Evolutionary conservation across 2,113 vertebrate genomes (phyloP).

Genomic region (Pterocles orientalis): DNA sequence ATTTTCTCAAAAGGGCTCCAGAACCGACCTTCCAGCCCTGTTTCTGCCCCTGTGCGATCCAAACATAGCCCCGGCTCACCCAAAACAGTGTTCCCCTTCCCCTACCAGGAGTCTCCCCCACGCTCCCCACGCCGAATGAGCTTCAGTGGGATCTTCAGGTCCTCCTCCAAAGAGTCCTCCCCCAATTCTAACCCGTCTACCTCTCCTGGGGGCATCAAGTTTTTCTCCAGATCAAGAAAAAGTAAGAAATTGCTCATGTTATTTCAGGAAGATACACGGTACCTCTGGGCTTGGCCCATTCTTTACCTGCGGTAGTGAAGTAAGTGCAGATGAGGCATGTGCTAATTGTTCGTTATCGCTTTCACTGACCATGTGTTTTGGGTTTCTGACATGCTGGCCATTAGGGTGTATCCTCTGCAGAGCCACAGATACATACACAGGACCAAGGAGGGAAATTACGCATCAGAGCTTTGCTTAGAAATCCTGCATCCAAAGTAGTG

Average conservation of each 20-base stretch:
- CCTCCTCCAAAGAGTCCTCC: conserved; percentile 86
- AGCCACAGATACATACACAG: not conserved
- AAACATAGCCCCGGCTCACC: conserved; percentile 84
- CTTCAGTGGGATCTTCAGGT: conserved; percentile 93
- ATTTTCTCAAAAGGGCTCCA: conserved; percentile 85
- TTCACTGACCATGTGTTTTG: not conserved
- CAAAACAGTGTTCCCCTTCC: conserved; percentile 88
- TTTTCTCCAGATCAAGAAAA: conserved; percentile 91
- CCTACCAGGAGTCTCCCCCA: conserved; percentile 87
- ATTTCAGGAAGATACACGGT: conserved; percentile 65
- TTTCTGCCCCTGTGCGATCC: conserved; percentile 83
- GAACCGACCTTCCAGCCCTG: conserved; percentile 82
- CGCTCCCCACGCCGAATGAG: conserved; percentile 89
- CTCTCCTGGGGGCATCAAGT: conserved; percentile 86
- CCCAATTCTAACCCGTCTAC: conserved; percentile 82
- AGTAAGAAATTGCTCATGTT: conserved; percentile 80
- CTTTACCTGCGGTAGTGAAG: conserved; percentile 61
- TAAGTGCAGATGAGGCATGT: conserved; percentile 56
- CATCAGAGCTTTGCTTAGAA: not conserved
- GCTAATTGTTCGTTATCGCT: conserved; percentile 13
- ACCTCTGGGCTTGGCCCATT: conserved; percentile 56
- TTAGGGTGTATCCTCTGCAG: not conserved
- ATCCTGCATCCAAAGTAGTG: fast-evolving
- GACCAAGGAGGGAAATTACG: not conserved
- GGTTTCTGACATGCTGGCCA: not conserved